A percentile compares a stretch with the other conserved stretches of the same genome.
Conservation (phyloP, 2,113 vertebrate species). For the Sturnus vulgaris region DNA sequence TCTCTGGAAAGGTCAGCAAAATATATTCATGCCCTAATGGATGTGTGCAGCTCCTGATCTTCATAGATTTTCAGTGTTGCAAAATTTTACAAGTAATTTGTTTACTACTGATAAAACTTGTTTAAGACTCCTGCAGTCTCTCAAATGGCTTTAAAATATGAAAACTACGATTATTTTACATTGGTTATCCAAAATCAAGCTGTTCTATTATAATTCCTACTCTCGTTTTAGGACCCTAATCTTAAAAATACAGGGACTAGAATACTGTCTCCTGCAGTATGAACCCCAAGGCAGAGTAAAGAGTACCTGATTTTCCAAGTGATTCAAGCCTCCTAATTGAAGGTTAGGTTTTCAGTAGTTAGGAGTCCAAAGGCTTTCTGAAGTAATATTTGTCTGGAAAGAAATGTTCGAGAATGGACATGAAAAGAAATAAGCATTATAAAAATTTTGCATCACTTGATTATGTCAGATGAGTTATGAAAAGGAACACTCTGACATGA, state of each 20-base stretch:
- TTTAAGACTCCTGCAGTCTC: background rate
- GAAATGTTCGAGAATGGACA: background rate
- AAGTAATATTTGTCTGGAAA: constrained; percentile 42
- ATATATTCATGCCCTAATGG: background rate
- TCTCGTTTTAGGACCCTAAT: background rate
- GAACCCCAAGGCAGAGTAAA: constrained; percentile 8
- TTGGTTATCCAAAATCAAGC: background rate
- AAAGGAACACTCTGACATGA: constrained; percentile 8
- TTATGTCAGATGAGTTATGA: constrained; percentile 45
- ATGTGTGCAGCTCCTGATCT: background rate
- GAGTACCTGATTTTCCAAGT: constrained; percentile 40
- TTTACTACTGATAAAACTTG: constrained; percentile 7
- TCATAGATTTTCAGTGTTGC: background rate
- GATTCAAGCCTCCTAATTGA: constrained; percentile 27
- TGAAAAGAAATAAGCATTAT: background rate
- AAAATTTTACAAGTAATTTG: background rate
- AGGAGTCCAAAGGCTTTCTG: constrained; percentile 16
- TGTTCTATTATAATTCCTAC: background rate
- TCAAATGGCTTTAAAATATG: background rate
- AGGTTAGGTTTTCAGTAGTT: constrained; percentile 40
- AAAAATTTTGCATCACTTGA: constrained; percentile 21
- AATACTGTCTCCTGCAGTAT: constrained; percentile 28
- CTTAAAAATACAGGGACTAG: background rate
- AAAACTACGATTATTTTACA: constrained; percentile 2
- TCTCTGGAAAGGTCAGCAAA: background rate